A percentile compares a stretch with the other conserved stretches of the same genome.
Evolutionary conservation across 2,888 invertebrate species (phyloP).

Genomic region (Cenopis cana): DNA sequence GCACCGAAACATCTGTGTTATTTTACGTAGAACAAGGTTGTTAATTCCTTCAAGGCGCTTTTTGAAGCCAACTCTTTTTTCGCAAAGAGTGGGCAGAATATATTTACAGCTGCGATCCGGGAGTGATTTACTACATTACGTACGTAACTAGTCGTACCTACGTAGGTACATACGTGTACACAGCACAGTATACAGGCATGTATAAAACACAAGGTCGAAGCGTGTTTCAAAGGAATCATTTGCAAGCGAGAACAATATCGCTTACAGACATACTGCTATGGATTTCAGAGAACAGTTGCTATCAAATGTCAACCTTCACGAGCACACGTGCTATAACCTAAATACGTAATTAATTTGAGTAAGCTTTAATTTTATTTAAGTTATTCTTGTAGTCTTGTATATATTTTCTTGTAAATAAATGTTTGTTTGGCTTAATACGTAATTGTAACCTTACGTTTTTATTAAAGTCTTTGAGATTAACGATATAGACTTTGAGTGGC

Average conservation of each 20-base stretch:
- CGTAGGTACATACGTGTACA: conserved; percentile 34
- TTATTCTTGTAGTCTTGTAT: too few species aligned
- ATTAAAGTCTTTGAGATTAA: too few species aligned
- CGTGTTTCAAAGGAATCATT: conserved; percentile 57
- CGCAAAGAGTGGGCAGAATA: conserved; percentile 67
- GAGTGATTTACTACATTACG: conserved; percentile 63
- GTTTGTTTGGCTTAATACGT: too few species aligned
- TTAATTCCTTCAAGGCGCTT: conserved; percentile 61
- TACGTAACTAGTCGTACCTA: conserved; percentile 35
- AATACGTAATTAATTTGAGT: too few species aligned
- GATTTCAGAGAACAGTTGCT: conserved; percentile 44
- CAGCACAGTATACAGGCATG: conserved; percentile 42
- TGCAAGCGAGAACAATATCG: conserved; percentile 44
- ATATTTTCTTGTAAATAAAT: too few species aligned
- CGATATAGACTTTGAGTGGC: too few species aligned
- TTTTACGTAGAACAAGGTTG: conserved; percentile 64
- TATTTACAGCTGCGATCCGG: conserved; percentile 69
- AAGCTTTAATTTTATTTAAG: too few species aligned
- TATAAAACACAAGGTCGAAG: conserved; percentile 66
- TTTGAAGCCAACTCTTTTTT: conserved; percentile 60
- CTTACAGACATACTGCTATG: conserved; percentile 41
- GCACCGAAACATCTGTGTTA: conserved; percentile 55
- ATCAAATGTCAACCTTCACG: conserved; percentile 44
- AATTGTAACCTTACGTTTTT: too few species aligned
- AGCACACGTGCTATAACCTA: conserved; percentile 37